Conservation (phyloP, 2,797 vertebrate species). For the Labroides dimidiatus region DNA sequence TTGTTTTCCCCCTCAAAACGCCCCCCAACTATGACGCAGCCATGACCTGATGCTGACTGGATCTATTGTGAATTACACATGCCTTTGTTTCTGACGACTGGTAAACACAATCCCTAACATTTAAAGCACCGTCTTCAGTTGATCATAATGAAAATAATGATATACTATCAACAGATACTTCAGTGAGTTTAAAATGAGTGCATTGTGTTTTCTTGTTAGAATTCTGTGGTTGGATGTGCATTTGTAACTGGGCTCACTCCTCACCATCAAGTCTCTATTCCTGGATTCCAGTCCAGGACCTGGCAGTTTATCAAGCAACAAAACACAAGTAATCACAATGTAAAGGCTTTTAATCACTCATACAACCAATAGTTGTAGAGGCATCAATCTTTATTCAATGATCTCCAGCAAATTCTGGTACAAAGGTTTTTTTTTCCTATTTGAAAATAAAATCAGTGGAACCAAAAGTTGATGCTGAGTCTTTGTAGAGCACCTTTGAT, state of each 20-base stretch:
- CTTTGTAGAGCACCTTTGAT: background rate
- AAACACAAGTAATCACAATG: too few species aligned
- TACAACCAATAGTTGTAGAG: background rate
- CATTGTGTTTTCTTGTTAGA: conserved; percentile 68
- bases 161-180: conserved; percentile 70
- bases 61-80: too few species aligned
- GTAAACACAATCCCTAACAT: conserved; percentile 77
- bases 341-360: too few species aligned
- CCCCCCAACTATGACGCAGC: too few species aligned
- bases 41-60: too few species aligned
- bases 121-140: conserved; percentile 72
- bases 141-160: too few species aligned
- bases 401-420: background rate
- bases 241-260: conserved; percentile 51
- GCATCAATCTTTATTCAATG: background rate
- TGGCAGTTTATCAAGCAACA: too few species aligned
- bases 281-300: too few species aligned
- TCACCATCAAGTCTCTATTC: too few species aligned
- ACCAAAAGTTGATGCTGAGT: background rate
- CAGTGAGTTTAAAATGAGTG: conserved; percentile 72
- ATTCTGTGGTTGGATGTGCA: conserved; percentile 71
- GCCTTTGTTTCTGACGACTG: conserved; percentile 42
- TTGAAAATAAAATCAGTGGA: background rate
- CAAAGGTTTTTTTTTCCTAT: background rate
- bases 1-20: too few species aligned